Evolutionary conservation across 1,140 invertebrate species (phyloP), one percentile per base, ranked within the genome.

Genomic region (Trichomalopsis sarcophagae): DNA sequence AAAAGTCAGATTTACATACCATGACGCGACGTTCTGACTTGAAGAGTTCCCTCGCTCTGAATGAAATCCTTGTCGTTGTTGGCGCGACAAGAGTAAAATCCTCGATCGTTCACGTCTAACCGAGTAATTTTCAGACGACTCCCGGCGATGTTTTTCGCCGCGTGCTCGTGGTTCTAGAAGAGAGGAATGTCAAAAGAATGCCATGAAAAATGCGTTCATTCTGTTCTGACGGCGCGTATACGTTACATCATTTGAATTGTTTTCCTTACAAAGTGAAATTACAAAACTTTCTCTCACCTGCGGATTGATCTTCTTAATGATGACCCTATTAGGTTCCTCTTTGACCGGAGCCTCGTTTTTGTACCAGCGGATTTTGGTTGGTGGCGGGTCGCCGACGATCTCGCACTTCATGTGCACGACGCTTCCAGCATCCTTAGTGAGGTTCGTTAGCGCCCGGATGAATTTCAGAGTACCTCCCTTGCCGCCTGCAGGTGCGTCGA

Each of bases 21-120:
- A 44, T 88, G 87, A 74, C 87, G 88, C 9, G 87, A 85, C 0
- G 88, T 91, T 87, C 94, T 94, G 47, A 97, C 95, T 78, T 94
- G 91, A 1, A 97, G 91, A 47, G 95, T 93, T 21, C 94, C 95
- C 13, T 94, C 95, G 6, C 95, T 95, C 47, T 94, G 93, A 23
- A 96, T 94, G 84, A 91, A 93, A 85, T 95, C 93, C n/a, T 94
- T 91, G 6, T 94, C 94, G 87, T 96, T 96, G 62, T 89, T 91
- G 0, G 94, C 96, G 82, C 95, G 94, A 91, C 96, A 97, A n/a
- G 94, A 94, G 89, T 97, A 96, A 91, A 94, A 96, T 27, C 96
- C 96, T 55, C 94, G 94, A 90, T 97, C 96, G 82, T 95, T 94
- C 21, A 94, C 93, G 85, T 96, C 95, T 68, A 96, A 88, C 78